Evolutionary conservation across 2,797 vertebrate species (phyloP).

Genomic region (Sebastes hubbsi): DNA sequence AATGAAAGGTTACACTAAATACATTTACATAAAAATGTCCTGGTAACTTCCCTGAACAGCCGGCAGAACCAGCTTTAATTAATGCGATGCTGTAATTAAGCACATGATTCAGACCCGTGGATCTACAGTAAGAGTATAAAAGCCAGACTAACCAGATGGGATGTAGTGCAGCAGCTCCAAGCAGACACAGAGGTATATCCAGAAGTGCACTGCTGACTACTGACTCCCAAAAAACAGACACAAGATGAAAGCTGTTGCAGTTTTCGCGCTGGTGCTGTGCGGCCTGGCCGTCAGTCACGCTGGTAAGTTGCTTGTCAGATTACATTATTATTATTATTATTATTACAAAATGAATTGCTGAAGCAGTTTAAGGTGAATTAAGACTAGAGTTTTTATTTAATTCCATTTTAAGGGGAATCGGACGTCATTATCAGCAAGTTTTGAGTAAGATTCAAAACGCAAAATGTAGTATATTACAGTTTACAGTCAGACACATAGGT

Average conservation of each 20-base stretch:
- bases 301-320: slow-evolving; percentile 2
- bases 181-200: not conserved
- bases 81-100: not conserved
- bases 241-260: slow-evolving; percentile 26
- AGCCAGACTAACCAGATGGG: not conserved
- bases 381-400: not conserved
- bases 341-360: too few relatives aligned
- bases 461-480: not conserved
- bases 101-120: not conserved
- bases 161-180: not conserved
- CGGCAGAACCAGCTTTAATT: not conserved
- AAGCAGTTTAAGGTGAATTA: not conserved
- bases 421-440: too few relatives aligned
- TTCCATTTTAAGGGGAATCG: not conserved
- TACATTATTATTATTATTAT: too few relatives aligned
- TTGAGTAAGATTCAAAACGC: not conserved
- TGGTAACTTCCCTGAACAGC: not conserved
- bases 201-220: not conserved
- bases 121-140: slow-evolving; percentile 5
- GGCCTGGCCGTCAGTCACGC: not conserved
- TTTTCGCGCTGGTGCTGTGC: slow-evolving; percentile 19
- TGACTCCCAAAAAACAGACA: not conserved
- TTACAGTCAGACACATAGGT: not conserved
- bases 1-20: not conserved
- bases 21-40: not conserved